These are phyloP conservation scores for Hartigia nigra DNA, from an alignment of 2,888 invertebrate genomes.

Conservation along the genomic window DNA sequence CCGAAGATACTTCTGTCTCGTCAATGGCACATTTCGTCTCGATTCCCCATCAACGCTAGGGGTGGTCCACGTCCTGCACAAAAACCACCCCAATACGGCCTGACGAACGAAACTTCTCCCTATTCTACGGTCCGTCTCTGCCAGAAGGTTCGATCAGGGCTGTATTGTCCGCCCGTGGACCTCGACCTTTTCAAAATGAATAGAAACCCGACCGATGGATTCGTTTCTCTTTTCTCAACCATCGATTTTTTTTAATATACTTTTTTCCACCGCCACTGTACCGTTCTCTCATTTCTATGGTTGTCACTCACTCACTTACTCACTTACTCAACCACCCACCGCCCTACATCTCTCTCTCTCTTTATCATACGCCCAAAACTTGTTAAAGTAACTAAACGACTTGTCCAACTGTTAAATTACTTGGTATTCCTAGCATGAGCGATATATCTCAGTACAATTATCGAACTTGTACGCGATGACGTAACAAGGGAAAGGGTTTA, in stretches of 20 bases:
- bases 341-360: too few relatives aligned
- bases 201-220: background rate
- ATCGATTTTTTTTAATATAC: background rate
- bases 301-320: background rate
- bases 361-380: background rate
- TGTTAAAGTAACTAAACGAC: background rate
- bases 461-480: background rate
- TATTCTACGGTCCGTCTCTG: conserved; percentile 1
- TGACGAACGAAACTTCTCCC: conserved; percentile 38
- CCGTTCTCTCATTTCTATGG: conserved; percentile 11
- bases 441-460: background rate
- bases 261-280: background rate
- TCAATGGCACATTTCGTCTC: conserved; percentile 41
- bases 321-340: too few relatives aligned
- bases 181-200: conserved; percentile 12
- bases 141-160: conserved; percentile 12
- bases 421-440: background rate
- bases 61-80: conserved; percentile 43
- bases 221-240: conserved; percentile 6
- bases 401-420: background rate
- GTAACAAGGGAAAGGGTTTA: background rate
- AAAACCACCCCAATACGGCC: conserved; percentile 41
- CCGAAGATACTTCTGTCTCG: conserved; percentile 28
- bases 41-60: conserved; percentile 40
- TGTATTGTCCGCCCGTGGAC: conserved; percentile 14